Conservation (phyloP, 2,888 invertebrate species). For the Cephonodes hylas region DNA sequence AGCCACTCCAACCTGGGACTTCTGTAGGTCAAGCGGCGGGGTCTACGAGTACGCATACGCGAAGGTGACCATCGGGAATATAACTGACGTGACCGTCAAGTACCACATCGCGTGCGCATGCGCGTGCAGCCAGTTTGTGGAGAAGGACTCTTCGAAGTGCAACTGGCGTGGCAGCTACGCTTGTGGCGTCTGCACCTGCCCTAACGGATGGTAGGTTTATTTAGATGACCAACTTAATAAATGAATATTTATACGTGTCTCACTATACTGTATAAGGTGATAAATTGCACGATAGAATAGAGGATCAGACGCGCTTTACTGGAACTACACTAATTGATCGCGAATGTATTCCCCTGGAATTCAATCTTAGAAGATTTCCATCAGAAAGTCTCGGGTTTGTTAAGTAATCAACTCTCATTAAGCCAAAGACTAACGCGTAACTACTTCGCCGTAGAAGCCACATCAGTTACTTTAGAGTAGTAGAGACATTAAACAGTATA, state of each 20-base stretch:
- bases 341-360: too few species aligned
- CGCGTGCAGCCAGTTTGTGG: slow-evolving; percentile 45
- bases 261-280: too few species aligned
- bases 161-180: slow-evolving; percentile 72
- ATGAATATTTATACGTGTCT: neutral
- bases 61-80: slow-evolving; percentile 38
- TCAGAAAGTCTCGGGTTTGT: too few species aligned
- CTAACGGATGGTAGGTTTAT: slow-evolving; percentile 56
- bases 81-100: slow-evolving; percentile 42
- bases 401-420: too few species aligned
- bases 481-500: too few species aligned
- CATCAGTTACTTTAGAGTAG: too few species aligned
- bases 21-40: slow-evolving; percentile 45
- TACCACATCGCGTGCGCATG: slow-evolving; percentile 66
- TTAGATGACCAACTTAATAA: neutral
- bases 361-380: too few species aligned
- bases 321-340: too few species aligned
- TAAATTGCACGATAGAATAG: too few species aligned
- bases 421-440: too few species aligned
- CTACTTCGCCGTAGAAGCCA: too few species aligned
- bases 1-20: slow-evolving; percentile 32
- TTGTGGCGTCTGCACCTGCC: slow-evolving; percentile 84
- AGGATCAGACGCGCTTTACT: too few species aligned
- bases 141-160: slow-evolving; percentile 64
- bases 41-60: slow-evolving; percentile 41